Evolutionary conservation across 53 echinoderm and acorn worm genomes (phyloP).

Genomic region (Stichopus horrens): DNA sequence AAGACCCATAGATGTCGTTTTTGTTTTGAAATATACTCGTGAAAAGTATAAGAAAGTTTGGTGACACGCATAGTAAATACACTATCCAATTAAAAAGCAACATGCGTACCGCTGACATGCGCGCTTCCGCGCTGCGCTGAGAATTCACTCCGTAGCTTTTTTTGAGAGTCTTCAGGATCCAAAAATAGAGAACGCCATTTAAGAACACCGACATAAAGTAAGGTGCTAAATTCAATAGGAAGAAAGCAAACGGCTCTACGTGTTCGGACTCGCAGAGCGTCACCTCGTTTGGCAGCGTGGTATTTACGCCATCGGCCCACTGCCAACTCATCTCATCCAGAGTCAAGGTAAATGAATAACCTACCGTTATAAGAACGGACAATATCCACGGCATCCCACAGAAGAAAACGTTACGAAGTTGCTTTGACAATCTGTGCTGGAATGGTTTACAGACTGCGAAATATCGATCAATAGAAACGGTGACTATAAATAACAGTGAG

Average conservation of each 20-base stretch:
- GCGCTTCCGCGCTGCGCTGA: conserved; percentile 27
- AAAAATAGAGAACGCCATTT: conserved; percentile 14
- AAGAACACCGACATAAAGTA: conserved; percentile 20
- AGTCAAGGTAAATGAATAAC: neutral
- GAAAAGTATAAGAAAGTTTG: conserved; percentile 8
- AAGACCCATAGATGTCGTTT: neutral
- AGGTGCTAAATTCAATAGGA: conserved; percentile 10
- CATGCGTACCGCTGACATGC: conserved; percentile 37
- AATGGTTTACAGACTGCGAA: conserved; percentile 37
- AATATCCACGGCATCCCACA: conserved; percentile 25
- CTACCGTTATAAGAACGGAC: neutral
- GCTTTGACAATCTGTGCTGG: conserved; percentile 27
- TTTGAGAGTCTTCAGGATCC: conserved; percentile 24
- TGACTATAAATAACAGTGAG: conserved; percentile 31
- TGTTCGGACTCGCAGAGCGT: neutral
- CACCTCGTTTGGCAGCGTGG: neutral
- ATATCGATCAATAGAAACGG: conserved; percentile 36
- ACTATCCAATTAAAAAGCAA: conserved; percentile 27
- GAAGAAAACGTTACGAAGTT: conserved; percentile 1
- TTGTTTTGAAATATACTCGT: neutral
- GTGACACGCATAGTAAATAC: conserved; percentile 26
- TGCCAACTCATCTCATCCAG: neutral
- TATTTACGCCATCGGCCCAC: neutral
- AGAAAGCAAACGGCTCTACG: neutral
- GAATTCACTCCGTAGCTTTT: conserved; percentile 23